phyloP scores from a whole-genome alignment of 2,797 vertebrate species.

The Myripristis murdjan region DNA sequence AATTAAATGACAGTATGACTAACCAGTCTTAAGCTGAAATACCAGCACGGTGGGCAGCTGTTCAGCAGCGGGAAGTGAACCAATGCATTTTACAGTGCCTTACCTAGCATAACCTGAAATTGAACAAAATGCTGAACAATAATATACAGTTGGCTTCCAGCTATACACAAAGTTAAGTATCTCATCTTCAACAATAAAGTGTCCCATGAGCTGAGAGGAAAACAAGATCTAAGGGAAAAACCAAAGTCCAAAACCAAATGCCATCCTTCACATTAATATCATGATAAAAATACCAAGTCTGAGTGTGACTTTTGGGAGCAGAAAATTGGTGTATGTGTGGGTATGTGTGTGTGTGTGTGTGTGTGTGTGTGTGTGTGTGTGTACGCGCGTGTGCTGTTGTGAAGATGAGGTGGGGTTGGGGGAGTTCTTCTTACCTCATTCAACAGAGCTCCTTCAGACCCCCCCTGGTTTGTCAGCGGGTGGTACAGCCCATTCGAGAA shows the following conservation, averaged over 20 bases:
- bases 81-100: slow-evolving; percentile 14
- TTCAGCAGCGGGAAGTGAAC: slow-evolving; percentile 35
- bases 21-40: slow-evolving; percentile 46
- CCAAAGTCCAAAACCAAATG: too few relatives aligned
- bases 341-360: too few relatives aligned
- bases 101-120: slow-evolving; percentile 4
- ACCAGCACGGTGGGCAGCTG: slow-evolving; percentile 33
- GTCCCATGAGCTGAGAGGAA: too few relatives aligned
- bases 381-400: too few relatives aligned
- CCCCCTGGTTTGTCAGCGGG: slow-evolving; percentile 75
- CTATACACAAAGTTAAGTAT: neutral
- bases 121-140: neutral
- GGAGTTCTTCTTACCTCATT: slow-evolving; percentile 86
- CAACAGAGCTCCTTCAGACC: slow-evolving; percentile 69
- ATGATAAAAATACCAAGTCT: too few relatives aligned
- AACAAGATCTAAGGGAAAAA: too few relatives aligned
- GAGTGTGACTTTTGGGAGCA: too few relatives aligned
- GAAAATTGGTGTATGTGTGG: neutral
- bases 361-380: too few relatives aligned
- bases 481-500: slow-evolving; percentile 79
- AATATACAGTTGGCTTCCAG: accelerated
- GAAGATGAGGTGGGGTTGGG: too few relatives aligned
- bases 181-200: too few relatives aligned
- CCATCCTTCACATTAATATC: too few relatives aligned
- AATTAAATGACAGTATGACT: slow-evolving; percentile 50